Evolutionary conservation across 1,140 invertebrate genomes (phyloP).

Genomic region (Drosophila obscura): DNA sequence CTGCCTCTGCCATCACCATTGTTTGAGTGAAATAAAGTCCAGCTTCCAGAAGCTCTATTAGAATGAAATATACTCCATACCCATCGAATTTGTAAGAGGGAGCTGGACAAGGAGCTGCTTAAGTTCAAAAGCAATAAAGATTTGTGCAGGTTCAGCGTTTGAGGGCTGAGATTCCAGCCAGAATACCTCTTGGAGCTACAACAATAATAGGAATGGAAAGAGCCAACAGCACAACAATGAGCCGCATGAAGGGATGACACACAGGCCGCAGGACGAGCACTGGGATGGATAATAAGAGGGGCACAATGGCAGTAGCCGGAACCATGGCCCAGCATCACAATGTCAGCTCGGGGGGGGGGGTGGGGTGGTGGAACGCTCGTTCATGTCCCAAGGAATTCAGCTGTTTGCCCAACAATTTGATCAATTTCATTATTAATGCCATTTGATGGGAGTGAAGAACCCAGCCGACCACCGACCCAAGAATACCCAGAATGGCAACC

Average conservation of each 20-base stretch:
- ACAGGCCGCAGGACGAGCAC: constrained; percentile 30
- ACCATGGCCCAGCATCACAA: constrained; percentile 3
- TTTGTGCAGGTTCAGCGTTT: constrained; percentile 70
- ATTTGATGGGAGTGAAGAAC: constrained; percentile 35
- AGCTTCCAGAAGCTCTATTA: no score
- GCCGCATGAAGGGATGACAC: constrained; percentile 18
- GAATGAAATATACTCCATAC: no score
- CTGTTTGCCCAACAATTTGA: constrained; percentile 60
- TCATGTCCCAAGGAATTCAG: constrained; percentile 27
- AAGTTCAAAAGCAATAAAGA: constrained; percentile 65
- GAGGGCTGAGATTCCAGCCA: constrained; percentile 8
- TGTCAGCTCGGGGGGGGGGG: not conserved
- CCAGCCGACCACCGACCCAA: not conserved
- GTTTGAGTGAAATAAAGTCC: no score
- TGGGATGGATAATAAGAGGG: constrained; percentile 40
- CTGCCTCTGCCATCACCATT: no score
- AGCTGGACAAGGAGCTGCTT: constrained; percentile 29
- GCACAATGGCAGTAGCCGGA: constrained; percentile 29
- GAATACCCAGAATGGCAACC: constrained; percentile 12
- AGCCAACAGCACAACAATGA: constrained; percentile 8
- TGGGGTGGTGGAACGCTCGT: constrained; percentile 2
- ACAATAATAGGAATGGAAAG: constrained; percentile 1
- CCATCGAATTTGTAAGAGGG: no score
- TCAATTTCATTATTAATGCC: constrained; percentile 61
- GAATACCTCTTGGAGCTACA: constrained; percentile 14